Evolutionary conservation across 1,140 invertebrate species (phyloP), one percentile per base, ranked within the genome.

Genomic region (Hirudo medicinalis): DNA sequence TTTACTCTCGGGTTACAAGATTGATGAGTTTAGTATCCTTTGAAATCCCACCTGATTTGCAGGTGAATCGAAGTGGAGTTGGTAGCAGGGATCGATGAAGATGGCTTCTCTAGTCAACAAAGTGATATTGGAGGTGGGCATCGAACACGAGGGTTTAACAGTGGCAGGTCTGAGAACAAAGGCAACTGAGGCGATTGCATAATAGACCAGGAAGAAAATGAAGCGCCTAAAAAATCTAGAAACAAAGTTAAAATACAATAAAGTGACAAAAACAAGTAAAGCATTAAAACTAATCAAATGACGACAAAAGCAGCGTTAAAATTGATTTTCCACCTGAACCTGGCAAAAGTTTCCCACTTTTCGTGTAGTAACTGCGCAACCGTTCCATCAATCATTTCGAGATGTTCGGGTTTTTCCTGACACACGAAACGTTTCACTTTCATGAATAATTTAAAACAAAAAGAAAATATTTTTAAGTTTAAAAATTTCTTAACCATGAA

Each of bases 271-370:
- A 63, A 63, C 29, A 63, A 63, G 8, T 63, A n/a, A 63, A 63
- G 3, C 8, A 9, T 63, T 63, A 25, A 63, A 22, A 63, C 0
- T 20, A 63, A 32, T 22, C 20, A n/a, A n/a, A n/a, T 6, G 22
- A 49, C 29, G 4, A 27, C 6, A 40, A 9, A 70, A 70, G n/a
- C 69, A 4, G 20, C 20, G 2, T 40, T 49, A 49, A 49, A 49
- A 49, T 32, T 3, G 22, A 69, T 27, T 66, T 70, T 72, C 75
- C 82, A 88, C 87, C 87, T 86, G 72, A 88, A 91, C 82, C 94
- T 94, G 1, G 94, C 91, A 83, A 96, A 98, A 0, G 93, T 91
- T 76, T 95, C 92, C 95, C 95, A 99, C 84, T 99, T 99, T 0
- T 93, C 93, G 79, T 95, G 89, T 13, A 99, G 81, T 13, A 99